A percentile compares a stretch with the other conserved stretches of the same genome.
Evolutionary conservation across 2,888 invertebrate species (phyloP).

Genomic region (Dysmachus trigonus): DNA sequence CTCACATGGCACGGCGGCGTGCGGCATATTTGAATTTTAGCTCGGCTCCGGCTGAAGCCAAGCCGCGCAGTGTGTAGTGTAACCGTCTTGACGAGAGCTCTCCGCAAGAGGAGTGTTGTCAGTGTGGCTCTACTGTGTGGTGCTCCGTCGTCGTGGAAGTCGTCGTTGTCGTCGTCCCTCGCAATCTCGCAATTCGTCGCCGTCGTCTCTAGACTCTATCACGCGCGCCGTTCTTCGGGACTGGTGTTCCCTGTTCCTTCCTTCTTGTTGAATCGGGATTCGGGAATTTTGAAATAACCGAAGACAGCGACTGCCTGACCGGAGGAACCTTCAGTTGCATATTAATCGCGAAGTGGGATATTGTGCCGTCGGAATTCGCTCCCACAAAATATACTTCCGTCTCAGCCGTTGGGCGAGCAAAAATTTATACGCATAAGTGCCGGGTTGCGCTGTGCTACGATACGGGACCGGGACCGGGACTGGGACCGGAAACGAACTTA

Average conservation of each 20-base stretch:
- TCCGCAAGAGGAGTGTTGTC: neutral
- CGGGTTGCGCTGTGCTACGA: neutral
- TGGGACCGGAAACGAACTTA: conserved; percentile 32
- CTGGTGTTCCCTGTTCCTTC: neutral
- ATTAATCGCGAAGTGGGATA: conserved; percentile 10
- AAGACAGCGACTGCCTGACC: neutral
- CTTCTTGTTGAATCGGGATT: neutral
- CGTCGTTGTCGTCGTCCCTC: neutral
- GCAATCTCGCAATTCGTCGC: neutral
- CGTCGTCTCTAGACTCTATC: neutral
- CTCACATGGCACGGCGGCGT: neutral
- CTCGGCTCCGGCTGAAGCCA: neutral
- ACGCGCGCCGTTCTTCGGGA: neutral
- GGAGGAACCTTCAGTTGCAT: conserved; percentile 15
- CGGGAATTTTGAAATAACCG: conserved; percentile 4
- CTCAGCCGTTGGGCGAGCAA: neutral
- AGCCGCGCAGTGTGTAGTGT: neutral
- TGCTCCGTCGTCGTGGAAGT: neutral
- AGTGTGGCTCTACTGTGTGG: neutral
- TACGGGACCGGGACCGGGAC: neutral
- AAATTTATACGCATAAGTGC: conserved; percentile 8
- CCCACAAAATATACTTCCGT: neutral
- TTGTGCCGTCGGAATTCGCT: neutral
- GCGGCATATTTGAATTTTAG: conserved; percentile 26
- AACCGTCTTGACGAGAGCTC: conserved; percentile 12